Evolutionary conservation across 2,113 vertebrate species (phyloP).

Genomic region (Tragelaphus imberbis): DNA sequence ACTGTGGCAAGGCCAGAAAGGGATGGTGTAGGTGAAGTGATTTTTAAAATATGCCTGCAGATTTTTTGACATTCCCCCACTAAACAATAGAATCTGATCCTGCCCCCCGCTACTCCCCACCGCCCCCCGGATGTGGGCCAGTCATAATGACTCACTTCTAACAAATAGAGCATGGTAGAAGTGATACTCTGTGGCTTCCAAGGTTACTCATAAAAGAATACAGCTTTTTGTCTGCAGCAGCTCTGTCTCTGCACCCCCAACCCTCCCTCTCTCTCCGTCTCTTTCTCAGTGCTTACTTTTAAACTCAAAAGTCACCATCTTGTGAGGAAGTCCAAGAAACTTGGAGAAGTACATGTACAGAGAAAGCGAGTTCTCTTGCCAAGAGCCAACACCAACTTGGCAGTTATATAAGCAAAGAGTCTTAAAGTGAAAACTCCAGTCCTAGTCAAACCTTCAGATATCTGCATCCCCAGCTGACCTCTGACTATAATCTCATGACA

Average conservation of each 20-base stretch:
- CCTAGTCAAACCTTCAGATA: background rate
- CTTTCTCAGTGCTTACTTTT: background rate
- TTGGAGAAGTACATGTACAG: background rate
- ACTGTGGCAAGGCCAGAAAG: background rate
- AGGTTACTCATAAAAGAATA: background rate
- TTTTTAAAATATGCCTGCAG: constrained; percentile 22
- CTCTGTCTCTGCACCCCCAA: background rate
- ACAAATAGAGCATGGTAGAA: background rate
- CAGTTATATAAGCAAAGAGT: background rate
- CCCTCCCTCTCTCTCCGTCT: background rate
- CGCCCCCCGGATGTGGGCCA: background rate
- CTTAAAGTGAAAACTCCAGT: background rate
- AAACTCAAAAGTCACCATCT: background rate
- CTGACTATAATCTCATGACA: background rate
- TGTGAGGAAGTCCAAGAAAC: background rate
- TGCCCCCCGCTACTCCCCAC: too few relatives aligned
- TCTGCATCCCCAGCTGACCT: background rate
- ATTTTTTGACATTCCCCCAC: background rate
- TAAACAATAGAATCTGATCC: background rate
- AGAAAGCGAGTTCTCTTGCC: background rate
- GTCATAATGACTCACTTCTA: background rate
- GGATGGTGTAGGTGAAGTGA: background rate
- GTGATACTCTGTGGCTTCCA: background rate
- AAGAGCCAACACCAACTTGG: background rate
- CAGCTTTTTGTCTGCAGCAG: background rate